phyloP scores from a whole-genome alignment of 92 coral and sea anemone genomes.

The Anthopleura xanthogrammica region DNA sequence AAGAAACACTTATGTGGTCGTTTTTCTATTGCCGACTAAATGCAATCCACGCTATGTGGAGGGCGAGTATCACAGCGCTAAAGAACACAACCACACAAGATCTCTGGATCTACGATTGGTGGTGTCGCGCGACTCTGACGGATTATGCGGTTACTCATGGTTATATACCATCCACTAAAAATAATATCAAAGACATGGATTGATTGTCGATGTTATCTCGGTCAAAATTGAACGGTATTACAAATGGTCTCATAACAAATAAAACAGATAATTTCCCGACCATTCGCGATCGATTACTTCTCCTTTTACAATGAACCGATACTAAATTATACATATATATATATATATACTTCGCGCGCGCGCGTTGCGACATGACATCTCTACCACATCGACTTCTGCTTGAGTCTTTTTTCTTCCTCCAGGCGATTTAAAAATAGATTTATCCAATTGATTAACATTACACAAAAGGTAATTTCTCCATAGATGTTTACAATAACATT shows the following conservation, averaged over 20 bases:
- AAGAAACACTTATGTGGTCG: slow-evolving; percentile 19
- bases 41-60: neutral
- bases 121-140: neutral
- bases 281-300: neutral
- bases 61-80: neutral
- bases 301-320: neutral
- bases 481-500: slow-evolving; percentile 2
- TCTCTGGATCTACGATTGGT: neutral
- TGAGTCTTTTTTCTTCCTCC: neutral
- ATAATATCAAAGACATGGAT: neutral
- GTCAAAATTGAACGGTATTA: neutral
- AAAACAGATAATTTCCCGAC: neutral
- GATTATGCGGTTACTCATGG: neutral
- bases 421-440: slow-evolving; percentile 4
- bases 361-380: too few species aligned
- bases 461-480: neutral
- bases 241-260: neutral
- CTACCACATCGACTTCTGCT: neutral
- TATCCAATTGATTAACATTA: slow-evolving; percentile 5
- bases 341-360: too few species aligned
- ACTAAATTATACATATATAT: neutral
- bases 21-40: slow-evolving; percentile 8
- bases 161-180: neutral
- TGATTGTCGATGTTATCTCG: neutral
- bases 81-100: neutral